Conservation (phyloP, 1,140 invertebrate genomes). For the Caenorhabditis inopinata region DNA sequence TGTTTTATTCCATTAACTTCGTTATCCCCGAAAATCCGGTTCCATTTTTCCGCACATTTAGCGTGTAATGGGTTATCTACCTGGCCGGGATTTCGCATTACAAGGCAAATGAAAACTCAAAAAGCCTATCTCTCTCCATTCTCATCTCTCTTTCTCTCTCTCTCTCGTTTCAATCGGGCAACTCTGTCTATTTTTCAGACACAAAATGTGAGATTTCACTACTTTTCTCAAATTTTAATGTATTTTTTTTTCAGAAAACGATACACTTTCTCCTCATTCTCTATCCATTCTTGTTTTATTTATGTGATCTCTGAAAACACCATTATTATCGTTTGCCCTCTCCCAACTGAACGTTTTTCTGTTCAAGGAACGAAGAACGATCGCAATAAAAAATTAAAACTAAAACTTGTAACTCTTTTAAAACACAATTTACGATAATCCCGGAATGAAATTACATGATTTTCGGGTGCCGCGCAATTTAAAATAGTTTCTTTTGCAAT, state of each 20-base stretch:
- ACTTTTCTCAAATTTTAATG: not conserved
- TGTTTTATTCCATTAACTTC: too few species aligned
- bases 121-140: not conserved
- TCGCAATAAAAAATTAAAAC: conserved; percentile 1
- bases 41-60: not conserved
- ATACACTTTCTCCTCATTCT: not conserved
- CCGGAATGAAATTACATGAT: not conserved
- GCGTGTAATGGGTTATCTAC: not conserved
- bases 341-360: not conserved
- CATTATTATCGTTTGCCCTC: not conserved
- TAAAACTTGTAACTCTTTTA: not conserved
- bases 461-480: too few species aligned
- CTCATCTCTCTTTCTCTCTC: not conserved
- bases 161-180: not conserved
- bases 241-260: not conserved
- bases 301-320: conserved; percentile 13
- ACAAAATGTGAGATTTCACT: conserved; percentile 6
- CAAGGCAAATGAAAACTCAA: not conserved
- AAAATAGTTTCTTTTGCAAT: too few species aligned
- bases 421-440: not conserved
- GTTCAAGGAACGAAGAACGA: not conserved
- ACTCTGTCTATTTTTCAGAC: not conserved
- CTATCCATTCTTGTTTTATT: conserved; percentile 28
- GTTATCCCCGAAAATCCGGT: not conserved
- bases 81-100: conserved; percentile 11